phyloP scores from a whole-genome alignment of 2,797 vertebrate genomes.

The Psittacula derbiana region DNA sequence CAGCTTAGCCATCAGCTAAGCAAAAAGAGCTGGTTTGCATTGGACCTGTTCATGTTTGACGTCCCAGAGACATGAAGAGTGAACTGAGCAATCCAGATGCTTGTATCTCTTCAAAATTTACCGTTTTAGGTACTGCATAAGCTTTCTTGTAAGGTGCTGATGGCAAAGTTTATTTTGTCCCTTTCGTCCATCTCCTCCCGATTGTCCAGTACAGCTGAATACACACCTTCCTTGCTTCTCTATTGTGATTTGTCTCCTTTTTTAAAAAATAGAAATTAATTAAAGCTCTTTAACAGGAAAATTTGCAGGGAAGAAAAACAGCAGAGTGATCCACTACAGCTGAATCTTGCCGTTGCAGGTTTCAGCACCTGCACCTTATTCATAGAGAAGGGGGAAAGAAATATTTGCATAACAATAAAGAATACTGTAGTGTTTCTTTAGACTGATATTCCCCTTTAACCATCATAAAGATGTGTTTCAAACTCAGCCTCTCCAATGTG shows the following conservation, averaged over 20 bases:
- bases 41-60: background rate
- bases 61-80: background rate
- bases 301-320: background rate
- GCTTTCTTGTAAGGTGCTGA: background rate
- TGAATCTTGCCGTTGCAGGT: background rate
- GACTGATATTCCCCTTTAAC: background rate
- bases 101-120: background rate
- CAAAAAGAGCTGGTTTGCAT: background rate
- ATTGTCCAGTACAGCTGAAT: background rate
- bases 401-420: background rate
- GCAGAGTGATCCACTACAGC: background rate
- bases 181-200: background rate
- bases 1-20: background rate
- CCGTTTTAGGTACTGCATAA: background rate
- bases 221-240: background rate
- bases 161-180: background rate
- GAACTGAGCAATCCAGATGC: background rate
- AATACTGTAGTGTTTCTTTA: background rate
- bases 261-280: background rate
- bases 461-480: background rate
- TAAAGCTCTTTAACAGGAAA: background rate
- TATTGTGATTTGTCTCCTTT: background rate
- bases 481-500: background rate
- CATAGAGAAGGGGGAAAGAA: background rate
- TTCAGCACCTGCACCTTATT: background rate